A percentile compares a stretch with the other conserved stretches of the same genome.
phyloP scores from a whole-genome alignment of 2,888 invertebrate genomes.

The Lasioglossum vierecki region DNA sequence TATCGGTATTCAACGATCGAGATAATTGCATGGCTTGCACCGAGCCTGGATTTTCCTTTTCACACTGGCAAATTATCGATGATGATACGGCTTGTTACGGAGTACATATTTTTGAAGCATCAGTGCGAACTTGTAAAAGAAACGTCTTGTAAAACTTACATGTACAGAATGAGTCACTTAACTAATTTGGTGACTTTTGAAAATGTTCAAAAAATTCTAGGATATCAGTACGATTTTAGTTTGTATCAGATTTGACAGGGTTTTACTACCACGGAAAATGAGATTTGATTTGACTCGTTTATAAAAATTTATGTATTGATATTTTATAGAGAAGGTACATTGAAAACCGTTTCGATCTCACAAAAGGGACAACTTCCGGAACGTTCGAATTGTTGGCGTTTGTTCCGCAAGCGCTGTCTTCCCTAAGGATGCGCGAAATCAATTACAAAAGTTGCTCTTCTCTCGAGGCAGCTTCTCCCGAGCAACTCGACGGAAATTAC shows the following conservation, averaged over 20 bases:
- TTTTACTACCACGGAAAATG: too few species aligned
- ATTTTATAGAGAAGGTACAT: too few species aligned
- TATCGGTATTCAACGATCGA: background rate
- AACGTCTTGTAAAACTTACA: too few species aligned
- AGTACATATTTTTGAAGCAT: background rate
- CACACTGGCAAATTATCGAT: background rate
- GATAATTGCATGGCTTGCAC: background rate
- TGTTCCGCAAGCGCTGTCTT: background rate
- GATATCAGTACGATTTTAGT: too few species aligned
- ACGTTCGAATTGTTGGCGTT: background rate
- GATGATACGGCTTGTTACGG: background rate
- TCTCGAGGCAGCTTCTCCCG: slow-evolving; percentile 14
- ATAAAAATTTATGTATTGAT: too few species aligned
- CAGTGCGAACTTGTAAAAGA: too few species aligned
- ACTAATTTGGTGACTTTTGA: too few species aligned
- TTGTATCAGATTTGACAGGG: too few species aligned
- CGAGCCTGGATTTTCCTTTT: background rate
- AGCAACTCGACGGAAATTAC: slow-evolving; percentile 50
- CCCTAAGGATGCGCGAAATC: slow-evolving; percentile 21
- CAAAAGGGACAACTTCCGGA: background rate
- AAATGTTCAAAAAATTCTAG: too few species aligned
- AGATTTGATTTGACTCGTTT: too few species aligned
- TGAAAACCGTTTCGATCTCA: background rate
- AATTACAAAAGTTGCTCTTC: slow-evolving; percentile 35
- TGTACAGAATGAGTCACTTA: too few species aligned